phyloP scores from a whole-genome alignment of 1,140 invertebrate genomes.

The Kradibia gibbosae region DNA sequence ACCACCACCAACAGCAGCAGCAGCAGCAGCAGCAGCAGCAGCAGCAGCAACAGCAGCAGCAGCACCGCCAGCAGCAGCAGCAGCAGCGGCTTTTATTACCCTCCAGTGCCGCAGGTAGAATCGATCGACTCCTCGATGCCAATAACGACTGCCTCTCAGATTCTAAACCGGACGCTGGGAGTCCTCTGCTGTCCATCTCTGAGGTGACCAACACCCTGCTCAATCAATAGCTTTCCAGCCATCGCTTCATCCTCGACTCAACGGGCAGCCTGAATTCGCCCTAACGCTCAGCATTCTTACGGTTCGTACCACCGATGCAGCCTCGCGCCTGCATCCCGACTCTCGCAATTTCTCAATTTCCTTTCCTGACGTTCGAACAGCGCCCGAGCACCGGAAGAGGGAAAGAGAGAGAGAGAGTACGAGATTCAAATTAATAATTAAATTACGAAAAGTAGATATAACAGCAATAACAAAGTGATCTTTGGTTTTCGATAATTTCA shows the following conservation, averaged over 20 bases:
- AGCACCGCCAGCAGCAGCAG: slow-evolving; percentile 61
- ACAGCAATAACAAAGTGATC: too few relatives aligned
- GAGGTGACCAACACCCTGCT: slow-evolving; percentile 86
- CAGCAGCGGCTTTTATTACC: slow-evolving; percentile 59
- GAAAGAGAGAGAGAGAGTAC: too few relatives aligned
- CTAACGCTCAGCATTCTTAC: background rate
- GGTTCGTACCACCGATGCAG: background rate
- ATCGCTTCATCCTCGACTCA: slow-evolving; percentile 54
- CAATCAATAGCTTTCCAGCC: slow-evolving; percentile 75
- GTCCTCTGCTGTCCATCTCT: slow-evolving; percentile 87
- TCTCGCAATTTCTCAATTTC: background rate
- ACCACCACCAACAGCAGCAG: slow-evolving; percentile 57
- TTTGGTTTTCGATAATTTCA: too few relatives aligned
- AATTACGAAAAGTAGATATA: too few relatives aligned
- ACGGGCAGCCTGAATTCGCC: slow-evolving; percentile 45
- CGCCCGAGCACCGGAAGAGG: too few relatives aligned
- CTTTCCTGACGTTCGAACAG: too few relatives aligned
- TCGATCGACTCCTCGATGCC: slow-evolving; percentile 64
- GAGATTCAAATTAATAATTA: too few relatives aligned
- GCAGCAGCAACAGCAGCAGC: slow-evolving; percentile 53
- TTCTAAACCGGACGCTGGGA: slow-evolving; percentile 79
- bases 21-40: slow-evolving; percentile 9
- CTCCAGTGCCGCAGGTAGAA: slow-evolving; percentile 65
- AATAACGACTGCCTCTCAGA: slow-evolving; percentile 72
- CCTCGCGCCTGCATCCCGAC: background rate